phyloP scores from a whole-genome alignment of 92 coral and sea anemone species.

The Zoanthus gigantus region DNA sequence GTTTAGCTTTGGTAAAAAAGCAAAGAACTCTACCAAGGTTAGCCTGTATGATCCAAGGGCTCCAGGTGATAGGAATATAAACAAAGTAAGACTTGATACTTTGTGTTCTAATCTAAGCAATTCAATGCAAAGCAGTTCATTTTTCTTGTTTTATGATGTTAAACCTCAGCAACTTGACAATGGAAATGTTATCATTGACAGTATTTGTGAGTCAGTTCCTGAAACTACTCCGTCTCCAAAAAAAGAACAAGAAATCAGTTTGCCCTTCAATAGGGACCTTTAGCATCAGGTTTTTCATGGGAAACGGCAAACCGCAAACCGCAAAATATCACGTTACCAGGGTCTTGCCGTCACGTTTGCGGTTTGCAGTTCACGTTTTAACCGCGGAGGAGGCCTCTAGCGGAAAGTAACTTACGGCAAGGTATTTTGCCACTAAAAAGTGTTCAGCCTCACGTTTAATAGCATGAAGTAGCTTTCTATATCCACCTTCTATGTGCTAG shows the following conservation, averaged over 20 bases:
- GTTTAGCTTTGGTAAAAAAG: background rate
- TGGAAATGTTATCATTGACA: conserved; percentile 49
- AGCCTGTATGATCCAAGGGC: background rate
- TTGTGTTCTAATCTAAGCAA: background rate
- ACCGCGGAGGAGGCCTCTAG: background rate
- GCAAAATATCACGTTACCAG: no score
- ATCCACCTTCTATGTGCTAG: conserved; percentile 19
- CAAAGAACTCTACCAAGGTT: background rate
- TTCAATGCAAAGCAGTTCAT: background rate
- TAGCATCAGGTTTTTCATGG: no score
- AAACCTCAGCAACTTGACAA: background rate
- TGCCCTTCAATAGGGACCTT: conserved; percentile 41
- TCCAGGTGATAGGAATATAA: background rate
- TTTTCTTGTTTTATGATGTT: background rate
- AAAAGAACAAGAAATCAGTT: background rate
- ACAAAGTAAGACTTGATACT: background rate
- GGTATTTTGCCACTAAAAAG: conserved; percentile 8
- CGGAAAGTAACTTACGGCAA: background rate
- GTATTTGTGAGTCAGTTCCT: conserved; percentile 59
- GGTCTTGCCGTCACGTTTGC: background rate
- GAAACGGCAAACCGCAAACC: no score
- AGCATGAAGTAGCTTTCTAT: conserved; percentile 18
- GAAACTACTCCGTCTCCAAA: background rate
- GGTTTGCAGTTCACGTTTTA: conserved; percentile 8
- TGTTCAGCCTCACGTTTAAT: conserved; percentile 1